phyloP scores from a whole-genome alignment of 2,888 invertebrate genomes.

The Tipula vernalis region DNA sequence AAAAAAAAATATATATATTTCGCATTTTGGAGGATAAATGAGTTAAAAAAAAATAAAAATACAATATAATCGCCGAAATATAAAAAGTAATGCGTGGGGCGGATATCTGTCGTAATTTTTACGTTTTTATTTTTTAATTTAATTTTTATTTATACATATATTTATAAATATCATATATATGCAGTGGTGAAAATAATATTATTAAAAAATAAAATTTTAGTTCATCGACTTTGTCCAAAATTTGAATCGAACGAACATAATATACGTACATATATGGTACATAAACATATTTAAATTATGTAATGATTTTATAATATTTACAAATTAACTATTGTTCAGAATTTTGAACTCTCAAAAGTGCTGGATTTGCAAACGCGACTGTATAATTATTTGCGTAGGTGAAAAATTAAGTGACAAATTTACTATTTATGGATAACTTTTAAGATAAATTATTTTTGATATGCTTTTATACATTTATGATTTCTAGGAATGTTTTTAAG shows the following conservation, averaged over 20 bases:
- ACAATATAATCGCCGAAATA: neutral
- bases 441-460: neutral
- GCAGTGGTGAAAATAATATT: neutral
- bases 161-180: neutral
- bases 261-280: too few relatives aligned
- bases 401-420: neutral
- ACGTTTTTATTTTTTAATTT: neutral
- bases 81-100: neutral
- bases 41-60: neutral
- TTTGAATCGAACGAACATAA: neutral
- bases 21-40: neutral
- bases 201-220: neutral
- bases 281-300: neutral
- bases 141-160: neutral
- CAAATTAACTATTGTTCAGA: too few relatives aligned
- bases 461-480: neutral
- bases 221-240: neutral
- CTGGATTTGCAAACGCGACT: neutral
- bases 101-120: conserved; percentile 4
- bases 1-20: neutral
- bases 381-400: neutral
- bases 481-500: neutral
- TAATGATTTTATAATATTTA: neutral
- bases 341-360: too few relatives aligned
- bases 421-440: neutral